phyloP scores from a whole-genome alignment of 2,113 vertebrate genomes.

The Tylochromis polylepis region DNA sequence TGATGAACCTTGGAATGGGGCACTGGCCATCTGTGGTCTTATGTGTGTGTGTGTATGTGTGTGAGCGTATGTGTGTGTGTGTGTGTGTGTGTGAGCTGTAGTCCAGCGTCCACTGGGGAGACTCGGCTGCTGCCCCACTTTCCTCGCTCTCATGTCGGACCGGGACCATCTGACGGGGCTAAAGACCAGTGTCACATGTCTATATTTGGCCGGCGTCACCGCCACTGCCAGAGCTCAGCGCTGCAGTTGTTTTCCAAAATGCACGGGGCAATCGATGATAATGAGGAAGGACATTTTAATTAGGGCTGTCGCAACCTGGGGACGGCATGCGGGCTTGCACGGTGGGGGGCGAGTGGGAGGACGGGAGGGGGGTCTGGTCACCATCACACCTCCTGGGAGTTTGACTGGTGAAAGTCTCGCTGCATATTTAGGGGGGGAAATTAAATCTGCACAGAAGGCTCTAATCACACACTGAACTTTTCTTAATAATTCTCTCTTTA shows the following conservation, averaged over 20 bases:
- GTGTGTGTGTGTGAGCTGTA: constrained; percentile 31
- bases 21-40: constrained; percentile 70
- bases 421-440: constrained; percentile 29
- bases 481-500: neutral
- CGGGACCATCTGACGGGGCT: constrained; percentile 75
- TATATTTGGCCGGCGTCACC: constrained; percentile 64
- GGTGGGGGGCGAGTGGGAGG: neutral
- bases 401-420: constrained; percentile 39
- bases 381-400: constrained; percentile 48
- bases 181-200: constrained; percentile 74
- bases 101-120: constrained; percentile 67
- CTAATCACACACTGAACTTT: neutral
- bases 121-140: constrained; percentile 74
- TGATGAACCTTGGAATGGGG: constrained; percentile 67
- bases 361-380: constrained; percentile 37
- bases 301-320: constrained; percentile 65
- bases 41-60: constrained; percentile 16
- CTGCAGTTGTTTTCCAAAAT: constrained; percentile 73
- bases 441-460: constrained; percentile 7
- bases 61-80: neutral
- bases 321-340: constrained; percentile 39
- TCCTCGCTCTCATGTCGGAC: constrained; percentile 66
- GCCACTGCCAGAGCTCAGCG: constrained; percentile 60
- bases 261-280: constrained; percentile 69
- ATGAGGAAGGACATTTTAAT: constrained; percentile 78